These are phyloP conservation scores for Pocillopora verrucosa DNA, from an alignment of 64 coral and sea anemone species.

Conservation along the genomic window DNA sequence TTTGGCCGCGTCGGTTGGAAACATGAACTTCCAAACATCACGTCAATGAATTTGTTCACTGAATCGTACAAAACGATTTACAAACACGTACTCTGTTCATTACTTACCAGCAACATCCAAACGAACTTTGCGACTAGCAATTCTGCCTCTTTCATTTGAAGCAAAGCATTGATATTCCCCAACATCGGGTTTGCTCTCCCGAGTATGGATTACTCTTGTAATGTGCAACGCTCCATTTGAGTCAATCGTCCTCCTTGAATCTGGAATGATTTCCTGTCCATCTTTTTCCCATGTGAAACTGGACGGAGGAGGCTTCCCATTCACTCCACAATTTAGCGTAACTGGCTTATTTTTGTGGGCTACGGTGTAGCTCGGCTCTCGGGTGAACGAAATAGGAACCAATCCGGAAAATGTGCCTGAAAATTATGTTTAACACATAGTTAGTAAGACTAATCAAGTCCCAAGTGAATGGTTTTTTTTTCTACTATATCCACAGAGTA, in stretches of 20 bases:
- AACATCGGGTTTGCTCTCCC: conserved; percentile 24
- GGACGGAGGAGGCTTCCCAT: conserved; percentile 15
- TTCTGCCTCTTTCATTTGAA: conserved; percentile 20
- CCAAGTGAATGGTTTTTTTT: background rate
- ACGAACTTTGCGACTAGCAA: conserved; percentile 57
- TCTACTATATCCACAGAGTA: background rate
- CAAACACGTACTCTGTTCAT: conserved; percentile 1
- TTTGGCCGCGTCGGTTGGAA: background rate
- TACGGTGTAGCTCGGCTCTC: conserved; percentile 32
- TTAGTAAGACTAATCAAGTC: background rate
- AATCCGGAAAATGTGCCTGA: background rate
- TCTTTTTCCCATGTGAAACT: conserved; percentile 48
- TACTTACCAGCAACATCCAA: conserved; percentile 61
- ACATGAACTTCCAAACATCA: background rate
- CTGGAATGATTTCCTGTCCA: background rate
- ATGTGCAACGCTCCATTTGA: conserved; percentile 20
- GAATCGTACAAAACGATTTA: background rate
- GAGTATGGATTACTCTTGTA: background rate
- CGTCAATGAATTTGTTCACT: background rate
- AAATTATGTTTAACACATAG: background rate
- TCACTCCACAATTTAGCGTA: conserved; percentile 23
- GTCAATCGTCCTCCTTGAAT: background rate
- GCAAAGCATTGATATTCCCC: conserved; percentile 67
- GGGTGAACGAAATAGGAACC: conserved; percentile 21
- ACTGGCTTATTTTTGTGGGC: conserved; percentile 41